Evolutionary conservation across 2,888 invertebrate species (phyloP), one percentile per base, ranked within the genome.

Genomic region (Oxyteleia sp.): DNA sequence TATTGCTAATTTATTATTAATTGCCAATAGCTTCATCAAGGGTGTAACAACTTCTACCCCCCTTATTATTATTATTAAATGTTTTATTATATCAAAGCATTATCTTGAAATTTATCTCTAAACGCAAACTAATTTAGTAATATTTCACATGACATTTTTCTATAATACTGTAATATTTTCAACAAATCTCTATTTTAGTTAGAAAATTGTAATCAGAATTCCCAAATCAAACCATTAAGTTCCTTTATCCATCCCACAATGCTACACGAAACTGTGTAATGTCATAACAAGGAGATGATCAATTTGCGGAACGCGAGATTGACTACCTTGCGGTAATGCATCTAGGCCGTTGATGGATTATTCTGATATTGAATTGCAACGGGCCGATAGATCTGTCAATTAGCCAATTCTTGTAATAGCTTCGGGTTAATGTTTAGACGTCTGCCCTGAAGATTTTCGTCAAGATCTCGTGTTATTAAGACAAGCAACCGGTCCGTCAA

Each of bases 211-310:
- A 32, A 32, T 32, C 32, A 10, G 32, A 32, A 32, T 32, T 32
- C 32, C 4, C 10, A 1, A 32, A 32, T 32, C 10, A 32, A 8
- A 32, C 10, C 10, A 10, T 4, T 10, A 32, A 32, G 10, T 32
- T 32, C 32, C 32, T 32, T 32, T 8, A 32, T 32, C 32, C 41
- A 51, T 26, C 18, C 11, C 43, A 53, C 26, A 57, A 55, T 55
- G 45, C 43, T 32, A 20, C 55, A 45, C 20, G 29, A 57, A 69
- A 55, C 41, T 55, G 69, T 43, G n/a, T n/a, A 69, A 69, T 43
- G 26, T 69, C 69, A 59, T 72, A 72, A 72, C 71, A 72, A 49
- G 18, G 38, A 15, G 38, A 49, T 51, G 71, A 61, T 72, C 61
- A 41, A 61, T 68, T 68, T 51, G 16, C 15, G 53, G 53, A 69